Evolutionary conservation across 2,888 invertebrate species (phyloP), one percentile per base, ranked within the genome.

Genomic region (Biston stratarius): DNA sequence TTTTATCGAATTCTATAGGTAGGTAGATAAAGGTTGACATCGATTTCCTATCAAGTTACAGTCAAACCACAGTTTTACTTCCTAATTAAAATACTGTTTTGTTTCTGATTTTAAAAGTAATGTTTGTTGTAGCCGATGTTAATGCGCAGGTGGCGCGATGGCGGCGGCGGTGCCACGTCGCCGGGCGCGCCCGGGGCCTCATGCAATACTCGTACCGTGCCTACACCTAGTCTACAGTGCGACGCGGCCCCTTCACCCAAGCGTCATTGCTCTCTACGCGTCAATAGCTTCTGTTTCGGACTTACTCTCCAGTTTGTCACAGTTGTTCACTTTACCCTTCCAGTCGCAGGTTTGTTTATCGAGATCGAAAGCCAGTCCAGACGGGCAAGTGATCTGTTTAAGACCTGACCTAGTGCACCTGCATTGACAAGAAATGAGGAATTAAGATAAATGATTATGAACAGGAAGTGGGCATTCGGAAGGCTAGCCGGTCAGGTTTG

Each of bases 321-420:
- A 98, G 96, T 97, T 98, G 95, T 95, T 96, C 95, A 98, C 98
- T 96, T 98, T 98, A 95, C 97, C 98, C 96, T 98, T 98, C 98
- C 98, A 98, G 96, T 98, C 98, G 95, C 98, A 98, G 94, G 98
- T 98, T 96, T 98, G 98, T 96, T 98, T 98, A 95, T 97, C 97
- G 95, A 98, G 96, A 96, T 98, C 98, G 96, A 98, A 98, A 95
- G 98, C 97, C 96, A 98, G 96, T 95, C 98, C 98, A 94, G 97
- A 97, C 93, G 98, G 98, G 95, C 98, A 98, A 95, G 97, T 97
- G 95, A 98, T 97, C 96, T 97, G 97, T 97, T 97, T 97, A 95
- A 98, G 96, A 96, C 97, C 97, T 95, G 97, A 97, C 95, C 96
- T 97, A 95, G 97, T 98, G 96, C 98, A 98, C 96, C 97, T 97